These are phyloP conservation scores for Xerus inauris DNA, from an alignment of 2,113 vertebrate species.

Conservation along the genomic window DNA sequence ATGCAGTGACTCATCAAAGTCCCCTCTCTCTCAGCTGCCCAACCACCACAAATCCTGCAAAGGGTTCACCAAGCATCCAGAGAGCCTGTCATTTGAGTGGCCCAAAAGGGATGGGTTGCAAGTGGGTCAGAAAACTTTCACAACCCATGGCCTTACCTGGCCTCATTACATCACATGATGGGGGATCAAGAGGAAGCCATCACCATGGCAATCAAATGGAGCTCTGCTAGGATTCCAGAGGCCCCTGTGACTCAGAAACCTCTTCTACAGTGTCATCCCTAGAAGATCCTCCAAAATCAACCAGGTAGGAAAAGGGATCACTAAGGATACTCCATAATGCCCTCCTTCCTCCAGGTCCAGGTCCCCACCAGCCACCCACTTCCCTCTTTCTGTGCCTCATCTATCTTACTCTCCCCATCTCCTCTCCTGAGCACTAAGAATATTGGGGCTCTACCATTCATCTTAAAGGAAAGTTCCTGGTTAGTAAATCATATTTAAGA, in stretches of 20 bases:
- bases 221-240: not conserved
- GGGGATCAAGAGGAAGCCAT: not conserved
- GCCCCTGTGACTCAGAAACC: not conserved
- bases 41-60: not conserved
- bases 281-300: not conserved
- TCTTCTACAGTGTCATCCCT: not conserved
- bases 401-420: fast-evolving
- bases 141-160: not conserved
- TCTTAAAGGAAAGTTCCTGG: not conserved
- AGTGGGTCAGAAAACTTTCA: not conserved
- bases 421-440: not conserved
- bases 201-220: not conserved
- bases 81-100: not conserved
- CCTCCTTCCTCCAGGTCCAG: not conserved
- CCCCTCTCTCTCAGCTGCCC: not conserved
- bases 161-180: not conserved
- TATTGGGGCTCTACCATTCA: too few species aligned
- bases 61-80: not conserved
- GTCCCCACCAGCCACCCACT: too few species aligned
- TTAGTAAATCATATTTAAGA: not conserved
- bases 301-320: not conserved
- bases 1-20: not conserved
- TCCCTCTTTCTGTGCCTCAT: not conserved
- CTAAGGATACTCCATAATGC: not conserved
- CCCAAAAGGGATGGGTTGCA: not conserved